These are phyloP conservation scores for Cavia porcellus DNA, from an alignment of 2,113 vertebrate genomes.

Conservation along the genomic window DNA sequence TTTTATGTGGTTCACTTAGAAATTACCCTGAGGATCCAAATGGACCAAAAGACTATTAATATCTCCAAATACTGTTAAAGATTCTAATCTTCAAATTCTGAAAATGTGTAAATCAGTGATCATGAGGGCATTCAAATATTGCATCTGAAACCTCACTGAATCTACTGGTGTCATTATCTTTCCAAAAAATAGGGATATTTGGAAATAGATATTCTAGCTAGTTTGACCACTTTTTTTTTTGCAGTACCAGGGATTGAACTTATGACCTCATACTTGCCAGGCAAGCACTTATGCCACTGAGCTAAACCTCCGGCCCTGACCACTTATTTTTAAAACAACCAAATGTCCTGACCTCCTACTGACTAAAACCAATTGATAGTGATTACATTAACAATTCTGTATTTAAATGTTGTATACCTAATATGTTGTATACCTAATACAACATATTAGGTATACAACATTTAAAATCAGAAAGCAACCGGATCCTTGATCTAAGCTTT, in stretches of 20 bases:
- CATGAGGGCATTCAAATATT: background rate
- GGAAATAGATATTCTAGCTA: background rate
- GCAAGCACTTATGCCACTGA: no score
- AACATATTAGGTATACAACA: rapidly evolving
- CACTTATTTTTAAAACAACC: background rate
- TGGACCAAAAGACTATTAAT: background rate
- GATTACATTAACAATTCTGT: background rate
- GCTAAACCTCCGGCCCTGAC: no score
- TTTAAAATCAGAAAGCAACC: background rate
- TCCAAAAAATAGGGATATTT: background rate
- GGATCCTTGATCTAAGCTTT: background rate
- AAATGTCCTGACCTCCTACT: background rate
- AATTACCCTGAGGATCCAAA: background rate
- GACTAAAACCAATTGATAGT: background rate
- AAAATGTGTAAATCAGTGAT: background rate
- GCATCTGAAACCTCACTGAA: background rate
- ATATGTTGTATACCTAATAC: no score
- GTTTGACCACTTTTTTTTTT: no score
- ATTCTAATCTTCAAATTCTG: background rate
- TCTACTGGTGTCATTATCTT: background rate
- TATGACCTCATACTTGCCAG: no score
- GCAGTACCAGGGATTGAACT: no score
- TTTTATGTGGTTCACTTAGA: background rate
- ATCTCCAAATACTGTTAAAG: background rate
- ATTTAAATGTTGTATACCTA: no score